Percentiles rank a stretch among this genome's conserved stretches.
Conservation (phyloP, 2,113 vertebrate genomes). For the Larimichthys crocea region DNA sequence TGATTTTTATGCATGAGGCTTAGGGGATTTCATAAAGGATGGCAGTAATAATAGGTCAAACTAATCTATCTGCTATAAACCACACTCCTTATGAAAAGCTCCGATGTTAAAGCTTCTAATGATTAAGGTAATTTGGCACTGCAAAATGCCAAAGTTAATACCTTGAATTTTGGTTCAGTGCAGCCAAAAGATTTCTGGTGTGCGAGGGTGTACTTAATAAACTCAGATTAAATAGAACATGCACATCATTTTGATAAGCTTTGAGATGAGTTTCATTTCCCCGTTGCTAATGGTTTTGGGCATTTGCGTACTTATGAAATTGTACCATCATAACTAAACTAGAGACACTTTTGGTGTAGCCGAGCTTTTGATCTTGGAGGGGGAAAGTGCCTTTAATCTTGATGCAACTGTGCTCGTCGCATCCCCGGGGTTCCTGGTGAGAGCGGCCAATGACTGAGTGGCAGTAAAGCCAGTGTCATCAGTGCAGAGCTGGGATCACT, state of each 20-base stretch:
- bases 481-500: conserved; percentile 59
- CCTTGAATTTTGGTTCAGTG: conserved; percentile 17
- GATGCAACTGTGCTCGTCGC: conserved; percentile 50
- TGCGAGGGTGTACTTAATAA: conserved; percentile 35
- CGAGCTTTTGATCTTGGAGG: conserved; percentile 63
- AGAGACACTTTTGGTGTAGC: conserved; percentile 54
- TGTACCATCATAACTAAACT: conserved; percentile 34
- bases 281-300: conserved; percentile 39
- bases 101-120: conserved; percentile 27
- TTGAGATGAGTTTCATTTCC: conserved; percentile 39
- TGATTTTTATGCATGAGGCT: conserved; percentile 32
- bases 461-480: conserved; percentile 73
- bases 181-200: conserved; percentile 26
- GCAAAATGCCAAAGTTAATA: conserved; percentile 42
- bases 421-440: conserved; percentile 63
- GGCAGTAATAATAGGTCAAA: conserved; percentile 40
- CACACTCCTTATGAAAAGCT: conserved; percentile 15
- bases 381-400: conserved; percentile 73
- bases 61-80: conserved; percentile 40
- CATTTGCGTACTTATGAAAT: conserved; percentile 50
- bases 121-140: conserved; percentile 6
- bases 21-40: conserved; percentile 38
- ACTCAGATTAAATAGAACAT: conserved; percentile 39
- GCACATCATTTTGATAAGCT: conserved; percentile 38
- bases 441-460: conserved; percentile 57